Evolutionary conservation across 1,140 invertebrate species (phyloP), one percentile per base, ranked within the genome.

Genomic region (Araneus ventricosus): DNA sequence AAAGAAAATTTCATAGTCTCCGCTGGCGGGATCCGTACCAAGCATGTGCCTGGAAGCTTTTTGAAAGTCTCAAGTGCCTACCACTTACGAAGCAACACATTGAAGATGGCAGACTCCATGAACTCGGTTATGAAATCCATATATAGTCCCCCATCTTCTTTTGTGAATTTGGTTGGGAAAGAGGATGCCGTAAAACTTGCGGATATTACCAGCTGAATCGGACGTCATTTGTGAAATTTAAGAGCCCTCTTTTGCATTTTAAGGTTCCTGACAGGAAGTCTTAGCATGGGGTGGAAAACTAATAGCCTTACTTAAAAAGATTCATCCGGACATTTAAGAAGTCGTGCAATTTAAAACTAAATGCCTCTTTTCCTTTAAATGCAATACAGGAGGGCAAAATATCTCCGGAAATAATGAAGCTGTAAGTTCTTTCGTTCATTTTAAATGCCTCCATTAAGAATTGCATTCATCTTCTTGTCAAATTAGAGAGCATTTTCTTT

Each of bases 271-370:
- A 84, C 80, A 84, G 80, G 80, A 84, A 84, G 80, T 84, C 80
- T 84, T 34, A 84, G 45, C 80, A 52, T 84, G 45, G 39, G n/a
- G 45, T 75, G 70, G 80, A 30, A 84, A 84, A 84, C 80, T 84
- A 84, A 84, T 84, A 84, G 80, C 80, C 45, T 84, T n/a, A 45
- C 80, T 84, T 84, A 84, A 84, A 84, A 75, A 24, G 41, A 84
- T 84, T 52, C 39, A 39, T 84, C 45, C 39, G 39, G 39, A 52
- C 80, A 84, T 84, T 84, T 84, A 84, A 84, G 45, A 84, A 84
- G 39, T 84, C 80, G 45, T 27, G 80, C 80, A 84, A 52, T 84
- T 84, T 84, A 52, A 84, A 84, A 84, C 80, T 84, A 84, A 84
- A 84, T 84, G 80, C 80, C 39, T 41, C 27, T 39, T 52, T 84